Percentiles rank a stretch among this genome's conserved stretches.
Conservation (phyloP, 1,140 invertebrate genomes). For the Drosophila ohnishii region DNA sequence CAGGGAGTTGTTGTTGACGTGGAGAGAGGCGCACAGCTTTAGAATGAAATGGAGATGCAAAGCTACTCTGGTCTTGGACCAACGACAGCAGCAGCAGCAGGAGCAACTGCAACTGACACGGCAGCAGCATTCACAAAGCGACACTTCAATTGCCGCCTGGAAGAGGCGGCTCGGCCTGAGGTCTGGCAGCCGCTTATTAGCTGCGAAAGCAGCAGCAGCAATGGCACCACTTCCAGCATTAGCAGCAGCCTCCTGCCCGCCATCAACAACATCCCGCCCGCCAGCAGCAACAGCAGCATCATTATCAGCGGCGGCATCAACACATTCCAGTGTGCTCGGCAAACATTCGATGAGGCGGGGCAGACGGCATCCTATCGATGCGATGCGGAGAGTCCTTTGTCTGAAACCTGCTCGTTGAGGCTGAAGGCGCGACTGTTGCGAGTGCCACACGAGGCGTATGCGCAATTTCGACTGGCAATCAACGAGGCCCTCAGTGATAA, state of each 20-base stretch:
- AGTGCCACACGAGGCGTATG: constrained; percentile 62
- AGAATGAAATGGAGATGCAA: constrained; percentile 83
- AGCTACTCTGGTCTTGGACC: constrained; percentile 77
- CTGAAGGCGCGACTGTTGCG: constrained; percentile 59
- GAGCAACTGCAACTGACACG: constrained; percentile 28
- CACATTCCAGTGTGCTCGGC: constrained; percentile 73
- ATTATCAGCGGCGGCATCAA: constrained; percentile 42
- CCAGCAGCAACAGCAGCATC: constrained; percentile 27
- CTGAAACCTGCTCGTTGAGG: constrained; percentile 50
- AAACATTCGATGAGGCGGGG: constrained; percentile 50
- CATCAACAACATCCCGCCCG: constrained; percentile 34
- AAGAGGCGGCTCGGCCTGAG: constrained; percentile 43
- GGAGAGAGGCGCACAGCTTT: constrained; percentile 66
- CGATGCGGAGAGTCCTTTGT: constrained; percentile 27
- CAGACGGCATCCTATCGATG: constrained; percentile 59
- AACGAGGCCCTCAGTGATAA: constrained; percentile 69
- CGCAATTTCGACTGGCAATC: constrained; percentile 74
- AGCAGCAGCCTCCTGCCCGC: constrained; percentile 21
- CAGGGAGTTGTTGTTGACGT: constrained; percentile 43
- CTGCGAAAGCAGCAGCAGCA: constrained; percentile 46
- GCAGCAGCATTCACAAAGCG: constrained; percentile 34
- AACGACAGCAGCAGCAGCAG: constrained; percentile 50
- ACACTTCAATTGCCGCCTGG: constrained; percentile 62
- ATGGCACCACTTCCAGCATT: constrained; percentile 11
- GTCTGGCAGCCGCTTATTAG: constrained; percentile 64